These are phyloP conservation scores for Cyclina sinensis DNA, from an alignment of 1,140 invertebrate species.

Conservation along the genomic window DNA sequence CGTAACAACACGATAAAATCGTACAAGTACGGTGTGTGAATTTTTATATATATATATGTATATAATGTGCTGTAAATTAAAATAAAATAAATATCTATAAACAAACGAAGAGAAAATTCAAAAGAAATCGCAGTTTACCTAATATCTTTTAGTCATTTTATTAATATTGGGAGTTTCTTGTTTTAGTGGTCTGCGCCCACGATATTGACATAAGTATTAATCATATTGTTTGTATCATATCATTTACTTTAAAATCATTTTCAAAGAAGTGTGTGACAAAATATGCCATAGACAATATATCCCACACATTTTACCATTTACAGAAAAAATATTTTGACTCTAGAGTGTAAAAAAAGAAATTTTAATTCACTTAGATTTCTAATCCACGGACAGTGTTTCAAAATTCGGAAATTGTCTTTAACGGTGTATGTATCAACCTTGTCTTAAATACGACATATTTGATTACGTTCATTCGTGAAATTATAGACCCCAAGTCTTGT, in stretches of 20 bases:
- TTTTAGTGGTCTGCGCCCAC: too few species aligned
- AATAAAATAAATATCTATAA: neutral
- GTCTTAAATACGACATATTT: constrained; percentile 3
- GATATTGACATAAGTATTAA: too few species aligned
- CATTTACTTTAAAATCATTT: neutral
- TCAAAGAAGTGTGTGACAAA: neutral
- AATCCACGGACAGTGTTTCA: too few species aligned
- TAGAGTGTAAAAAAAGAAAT: neutral
- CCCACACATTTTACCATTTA: too few species aligned
- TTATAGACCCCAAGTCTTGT: constrained; percentile 20
- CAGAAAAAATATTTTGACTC: too few species aligned
- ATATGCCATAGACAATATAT: too few species aligned
- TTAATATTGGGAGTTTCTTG: too few species aligned
- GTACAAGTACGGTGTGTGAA: too few species aligned
- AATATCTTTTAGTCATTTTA: too few species aligned
- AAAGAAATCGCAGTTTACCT: too few species aligned
- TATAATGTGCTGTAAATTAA: neutral
- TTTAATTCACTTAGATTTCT: constrained; percentile 8
- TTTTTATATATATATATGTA: neutral
- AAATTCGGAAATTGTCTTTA: neutral
- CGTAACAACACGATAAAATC: neutral
- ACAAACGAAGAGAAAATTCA: neutral
- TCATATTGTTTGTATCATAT: too few species aligned
- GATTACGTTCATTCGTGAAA: constrained; percentile 38
- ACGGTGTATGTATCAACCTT: constrained; percentile 20